A percentile compares a stretch with the other conserved stretches of the same genome.
These are phyloP conservation scores for Riptortus pedestris DNA, from an alignment of 1,140 invertebrate genomes.

Conservation along the genomic window DNA sequence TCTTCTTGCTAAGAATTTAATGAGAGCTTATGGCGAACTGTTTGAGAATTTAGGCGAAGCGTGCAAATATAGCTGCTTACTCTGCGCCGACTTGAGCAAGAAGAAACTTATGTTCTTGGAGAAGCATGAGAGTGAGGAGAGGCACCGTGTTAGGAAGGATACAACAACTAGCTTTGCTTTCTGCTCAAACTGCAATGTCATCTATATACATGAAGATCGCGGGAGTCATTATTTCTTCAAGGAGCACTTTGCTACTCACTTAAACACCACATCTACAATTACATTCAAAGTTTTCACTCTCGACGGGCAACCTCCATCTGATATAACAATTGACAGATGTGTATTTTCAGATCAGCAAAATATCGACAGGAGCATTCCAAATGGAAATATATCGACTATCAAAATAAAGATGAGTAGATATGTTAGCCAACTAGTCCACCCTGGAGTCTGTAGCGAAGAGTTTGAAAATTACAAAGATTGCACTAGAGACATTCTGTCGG, in stretches of 20 bases:
- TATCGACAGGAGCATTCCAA: too few relatives aligned
- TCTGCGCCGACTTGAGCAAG: background rate
- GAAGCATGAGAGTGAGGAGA: background rate
- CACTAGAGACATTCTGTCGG: too few relatives aligned
- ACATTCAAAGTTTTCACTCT: background rate
- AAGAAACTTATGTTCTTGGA: background rate
- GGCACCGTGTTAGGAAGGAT: background rate
- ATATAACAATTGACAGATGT: too few relatives aligned
- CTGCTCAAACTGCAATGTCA: background rate
- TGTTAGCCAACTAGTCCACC: background rate
- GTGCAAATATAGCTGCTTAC: background rate
- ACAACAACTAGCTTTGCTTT: background rate
- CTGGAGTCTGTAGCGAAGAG: background rate
- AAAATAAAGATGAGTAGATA: background rate
- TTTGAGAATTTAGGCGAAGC: background rate
- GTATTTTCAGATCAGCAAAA: too few relatives aligned
- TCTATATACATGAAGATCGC: background rate
- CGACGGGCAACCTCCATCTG: too few relatives aligned
- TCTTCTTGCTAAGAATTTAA: background rate
- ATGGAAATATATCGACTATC: too few relatives aligned
- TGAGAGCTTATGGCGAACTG: background rate
- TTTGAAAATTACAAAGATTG: background rate
- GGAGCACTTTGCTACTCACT: background rate
- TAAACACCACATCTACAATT: too few relatives aligned
- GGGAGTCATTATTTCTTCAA: background rate